Evolutionary conservation across 2,888 invertebrate species (phyloP).

Genomic region (Rotaria macrura): DNA sequence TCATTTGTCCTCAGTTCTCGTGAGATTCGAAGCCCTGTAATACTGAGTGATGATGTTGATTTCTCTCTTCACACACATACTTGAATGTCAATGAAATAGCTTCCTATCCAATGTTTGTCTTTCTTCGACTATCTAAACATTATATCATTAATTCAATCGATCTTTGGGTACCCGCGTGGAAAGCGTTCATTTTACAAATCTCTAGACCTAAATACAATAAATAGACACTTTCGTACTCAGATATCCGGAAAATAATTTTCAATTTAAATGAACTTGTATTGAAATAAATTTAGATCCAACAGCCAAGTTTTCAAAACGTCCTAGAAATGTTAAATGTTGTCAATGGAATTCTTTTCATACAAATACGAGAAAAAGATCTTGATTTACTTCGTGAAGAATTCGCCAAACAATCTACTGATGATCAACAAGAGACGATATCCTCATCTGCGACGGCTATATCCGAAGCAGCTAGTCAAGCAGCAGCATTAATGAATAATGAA

Average conservation of each 20-base stretch:
- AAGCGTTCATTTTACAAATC: too few species aligned
- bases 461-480: not conserved
- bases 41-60: too few species aligned
- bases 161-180: too few species aligned
- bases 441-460: not conserved
- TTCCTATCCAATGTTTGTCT: too few species aligned
- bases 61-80: too few species aligned
- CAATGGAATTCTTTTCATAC: conserved; percentile 32
- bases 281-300: conserved; percentile 28
- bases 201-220: too few species aligned
- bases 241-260: not conserved
- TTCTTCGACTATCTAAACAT: too few species aligned
- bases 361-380: conserved; percentile 19
- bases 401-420: not conserved
- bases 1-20: too few species aligned
- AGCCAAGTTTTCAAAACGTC: conserved; percentile 33
- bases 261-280: not conserved
- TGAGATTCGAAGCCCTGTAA: too few species aligned
- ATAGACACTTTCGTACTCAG: too few species aligned
- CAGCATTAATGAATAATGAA: conserved; percentile 20
- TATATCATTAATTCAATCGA: too few species aligned
- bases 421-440: not conserved
- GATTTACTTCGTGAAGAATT: not conserved
- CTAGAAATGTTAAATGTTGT: conserved; percentile 32
- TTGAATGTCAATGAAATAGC: too few species aligned